Evolutionary conservation across 2,113 vertebrate species (phyloP), one percentile per base, ranked within the genome.

Genomic region (Telmatochromis sp.): DNA sequence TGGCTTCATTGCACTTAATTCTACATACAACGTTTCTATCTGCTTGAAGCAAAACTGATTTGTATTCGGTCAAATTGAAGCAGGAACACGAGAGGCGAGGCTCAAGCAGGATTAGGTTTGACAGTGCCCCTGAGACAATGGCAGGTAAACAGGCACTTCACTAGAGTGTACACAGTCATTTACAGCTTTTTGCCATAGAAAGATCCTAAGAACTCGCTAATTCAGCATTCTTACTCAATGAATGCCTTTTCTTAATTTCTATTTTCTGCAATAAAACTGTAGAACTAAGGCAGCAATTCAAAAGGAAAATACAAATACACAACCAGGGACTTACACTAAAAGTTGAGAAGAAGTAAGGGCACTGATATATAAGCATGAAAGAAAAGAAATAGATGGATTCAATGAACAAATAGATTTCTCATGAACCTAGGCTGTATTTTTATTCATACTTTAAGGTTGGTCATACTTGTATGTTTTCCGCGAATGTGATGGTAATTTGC

Each of bases 121-220:
- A 85, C 93, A 65, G 40, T 86, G 80, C 89, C 91, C 85, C 63
- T 42, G 93, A 90, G 87, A 91, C 87, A 89, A 80, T 83, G 88
- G 73, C 90, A 89, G 92, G 88, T 89, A 91, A 94, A 93, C 84
- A 89, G 71, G 33, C 63, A 91, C 87, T 90, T 91, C 84, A 89
- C 83, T 82, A 26, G 57, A 84, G 86, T 87, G 93, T 91, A 91
- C 87, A 89, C 75, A 86, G 80, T 84, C 86, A 82, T 90, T 92
- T 88, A 83, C 86, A 86, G 42, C 47, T 75, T 47, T 75, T 53
- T 89, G 37, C 63, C 68, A 86, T 81, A 7, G 45, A 82, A n/a
- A 37, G 9, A 73, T 40, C 28, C 28, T 28, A 3, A n/a, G 35
- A 84, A 87, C 3, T 5, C 57, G 19, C 78, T 84, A 54, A 90